Base-by-base conservation (phyloP, 2,888 invertebrate species). In the Rhodophaea formosa region DNA sequence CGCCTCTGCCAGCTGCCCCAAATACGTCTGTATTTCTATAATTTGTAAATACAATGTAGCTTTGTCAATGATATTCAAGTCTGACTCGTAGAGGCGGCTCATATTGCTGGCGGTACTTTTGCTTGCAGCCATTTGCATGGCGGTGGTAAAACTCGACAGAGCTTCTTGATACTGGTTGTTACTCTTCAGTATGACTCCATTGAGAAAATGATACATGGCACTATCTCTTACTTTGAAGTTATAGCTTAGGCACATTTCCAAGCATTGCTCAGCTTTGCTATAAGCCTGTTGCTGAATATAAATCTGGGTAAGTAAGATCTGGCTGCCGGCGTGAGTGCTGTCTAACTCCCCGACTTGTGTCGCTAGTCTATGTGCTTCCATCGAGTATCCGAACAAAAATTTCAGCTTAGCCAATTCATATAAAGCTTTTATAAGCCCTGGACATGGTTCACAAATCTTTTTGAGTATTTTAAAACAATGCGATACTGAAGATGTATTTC, bases 181-280 rank as follows among this genome's bases (percentile, higher is more conserved):
- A 68, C 94, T 93, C 77, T 96, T 97, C 65, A 96, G 93, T 53
- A 98, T 95, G 29, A 96, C 92, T 0, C 98, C 98, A 66, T 94
- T 94, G 0, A 98, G 93, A 62, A 98, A 93, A 85, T 98, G 97
- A 77, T 97, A 99, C 78, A 97, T 91, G 0, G 98, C 97, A 82
- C 96, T 96, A 61, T 98, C 98, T 64, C 98, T 92, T 0, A 99
- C 95, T 84, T 96, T 95, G 77, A 99, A 98, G 82, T 98, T 97
- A 75, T 96, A 96, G 74, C 98, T 98, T 12, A 99, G 88, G 58
- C 97, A 97, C 65, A 96, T 93, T 86, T 99, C 98, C 49, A 99
- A 88, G 57, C 95, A 95, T 79, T 97, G 97, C 10, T 95, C 93
- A 0, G 98, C 98, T 74, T 95, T 93, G 15, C 95, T 93, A 70